phyloP scores from a whole-genome alignment of 2,888 invertebrate species.

The Volucella bombylans region DNA sequence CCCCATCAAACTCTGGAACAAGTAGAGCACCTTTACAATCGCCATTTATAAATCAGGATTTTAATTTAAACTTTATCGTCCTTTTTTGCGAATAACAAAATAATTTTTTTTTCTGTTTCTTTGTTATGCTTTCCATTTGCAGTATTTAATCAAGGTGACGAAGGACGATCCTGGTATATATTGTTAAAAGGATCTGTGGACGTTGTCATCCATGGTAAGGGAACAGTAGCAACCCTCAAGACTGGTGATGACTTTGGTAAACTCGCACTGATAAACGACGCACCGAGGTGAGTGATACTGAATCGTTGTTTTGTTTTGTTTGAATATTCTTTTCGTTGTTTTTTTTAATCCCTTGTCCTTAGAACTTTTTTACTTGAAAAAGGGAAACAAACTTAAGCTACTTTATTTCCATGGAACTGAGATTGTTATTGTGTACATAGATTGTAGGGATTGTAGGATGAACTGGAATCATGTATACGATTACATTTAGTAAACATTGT shows the following conservation, averaged over 20 bases:
- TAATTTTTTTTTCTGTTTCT: constrained; percentile 6
- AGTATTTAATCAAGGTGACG: constrained; percentile 93
- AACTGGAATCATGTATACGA: constrained; percentile 21
- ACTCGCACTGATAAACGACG: constrained; percentile 92
- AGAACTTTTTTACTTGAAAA: constrained; percentile 4
- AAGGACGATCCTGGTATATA: constrained; percentile 93
- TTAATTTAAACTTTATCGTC: constrained; percentile 57
- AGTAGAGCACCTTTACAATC: constrained; percentile 1
- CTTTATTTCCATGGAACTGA: constrained; percentile 37
- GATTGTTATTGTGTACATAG: constrained; percentile 30
- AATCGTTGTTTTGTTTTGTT: no score
- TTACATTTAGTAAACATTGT: constrained; percentile 47
- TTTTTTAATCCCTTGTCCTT: constrained; percentile 1
- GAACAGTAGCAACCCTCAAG: constrained; percentile 90
- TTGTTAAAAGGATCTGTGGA: constrained; percentile 92
- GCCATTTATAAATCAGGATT: constrained; percentile 54
- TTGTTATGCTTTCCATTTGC: constrained; percentile 56
- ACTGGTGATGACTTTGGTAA: constrained; percentile 95
- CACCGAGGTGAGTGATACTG: constrained; percentile 86
- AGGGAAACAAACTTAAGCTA: not conserved
- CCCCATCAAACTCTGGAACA: not conserved
- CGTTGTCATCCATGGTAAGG: constrained; percentile 92
- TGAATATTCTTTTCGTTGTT: not conserved
- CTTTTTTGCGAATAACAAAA: constrained; percentile 6
- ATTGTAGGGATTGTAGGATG: constrained; percentile 39